These are phyloP conservation scores for Pelobates fuscus DNA, from an alignment of 2,113 vertebrate species.

Conservation along the genomic window DNA sequence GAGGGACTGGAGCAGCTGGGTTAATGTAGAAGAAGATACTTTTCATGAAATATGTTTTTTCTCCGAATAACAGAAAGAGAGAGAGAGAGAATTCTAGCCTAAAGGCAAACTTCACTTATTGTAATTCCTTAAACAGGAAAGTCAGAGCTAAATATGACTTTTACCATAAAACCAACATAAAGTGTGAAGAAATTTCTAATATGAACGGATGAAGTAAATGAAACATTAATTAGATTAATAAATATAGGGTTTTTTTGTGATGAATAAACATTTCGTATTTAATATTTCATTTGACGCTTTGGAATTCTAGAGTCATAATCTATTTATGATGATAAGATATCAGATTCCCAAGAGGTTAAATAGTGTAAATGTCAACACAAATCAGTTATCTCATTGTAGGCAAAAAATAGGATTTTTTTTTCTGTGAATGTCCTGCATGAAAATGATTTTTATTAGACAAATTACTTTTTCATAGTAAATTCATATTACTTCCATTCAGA, in stretches of 20 bases:
- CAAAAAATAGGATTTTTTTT: too few species aligned
- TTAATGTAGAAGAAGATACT: conserved; percentile 44
- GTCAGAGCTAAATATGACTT: conserved; percentile 34
- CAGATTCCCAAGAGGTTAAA: too few species aligned
- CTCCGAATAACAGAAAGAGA: conserved; percentile 11
- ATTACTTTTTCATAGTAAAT: too few species aligned
- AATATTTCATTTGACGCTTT: too few species aligned
- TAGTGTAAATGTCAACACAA: too few species aligned
- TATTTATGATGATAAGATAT: not conserved
- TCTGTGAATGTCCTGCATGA: too few species aligned
- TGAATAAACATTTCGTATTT: too few species aligned
- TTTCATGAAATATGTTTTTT: conserved; percentile 44
- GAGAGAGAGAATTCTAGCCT: conserved; percentile 21
- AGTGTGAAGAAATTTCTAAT: not conserved
- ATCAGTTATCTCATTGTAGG: too few species aligned
- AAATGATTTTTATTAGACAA: too few species aligned
- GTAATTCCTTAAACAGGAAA: conserved; percentile 38
- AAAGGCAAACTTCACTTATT: conserved; percentile 28
- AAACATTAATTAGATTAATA: not conserved
- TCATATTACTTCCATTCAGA: too few species aligned
- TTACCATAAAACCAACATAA: conserved; percentile 27
- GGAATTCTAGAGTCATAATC: too few species aligned
- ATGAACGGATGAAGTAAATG: not conserved
- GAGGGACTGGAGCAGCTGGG: conserved; percentile 33
- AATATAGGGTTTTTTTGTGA: too few species aligned